Evolutionary conservation across 2,888 invertebrate species (phyloP), one percentile per base, ranked within the genome.

Genomic region (Drosophila kuntzei): DNA sequence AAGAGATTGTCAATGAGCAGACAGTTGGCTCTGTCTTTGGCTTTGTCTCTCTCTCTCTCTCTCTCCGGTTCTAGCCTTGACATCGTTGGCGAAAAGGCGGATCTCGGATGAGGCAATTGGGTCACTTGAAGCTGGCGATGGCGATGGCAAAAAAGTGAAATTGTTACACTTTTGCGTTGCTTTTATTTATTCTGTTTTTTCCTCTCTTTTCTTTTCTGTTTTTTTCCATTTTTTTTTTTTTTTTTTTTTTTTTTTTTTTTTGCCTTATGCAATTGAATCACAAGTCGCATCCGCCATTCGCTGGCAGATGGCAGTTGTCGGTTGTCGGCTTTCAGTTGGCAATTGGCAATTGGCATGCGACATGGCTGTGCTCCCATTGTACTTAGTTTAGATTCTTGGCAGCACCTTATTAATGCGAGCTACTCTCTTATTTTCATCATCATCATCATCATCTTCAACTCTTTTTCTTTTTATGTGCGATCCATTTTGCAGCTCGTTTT

Each of bases 401-500:
- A 62, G 57, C 76, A 64, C 47, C 71, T 75, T 62, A 67, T 67
- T 79, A 79, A 77, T 71, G 60, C 71, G 39, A 60, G 41, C 60
- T 11, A 46, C 61, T 44, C 43, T 22, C 55, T 39, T 12, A 16
- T 49, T 18, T 8, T 22, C 20, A 14, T 18, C 18, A 1, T 7
- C 18, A n/a, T 6, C 43, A 11, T 1, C 37, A 11, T 4, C 37
- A 37, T 37, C 34, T n/a, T 5, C 34, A n/a, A 22, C 43, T 14
- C 5, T 14, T 11, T 25, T n/a, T 11, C 37, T 16, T n/a, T 53
- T 49, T 41, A 37, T 54, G 41, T 46, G 44, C 53, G 69, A 72
- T 70, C 77, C 43, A 76, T 72, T 65, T 63, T 81, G 14, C 79
- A 92, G 91, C 89, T 92, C 90, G 87, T 91, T 75, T 55, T 76